Conservation (phyloP, 92 coral and sea anemone species). For the Muricea muricata region DNA sequence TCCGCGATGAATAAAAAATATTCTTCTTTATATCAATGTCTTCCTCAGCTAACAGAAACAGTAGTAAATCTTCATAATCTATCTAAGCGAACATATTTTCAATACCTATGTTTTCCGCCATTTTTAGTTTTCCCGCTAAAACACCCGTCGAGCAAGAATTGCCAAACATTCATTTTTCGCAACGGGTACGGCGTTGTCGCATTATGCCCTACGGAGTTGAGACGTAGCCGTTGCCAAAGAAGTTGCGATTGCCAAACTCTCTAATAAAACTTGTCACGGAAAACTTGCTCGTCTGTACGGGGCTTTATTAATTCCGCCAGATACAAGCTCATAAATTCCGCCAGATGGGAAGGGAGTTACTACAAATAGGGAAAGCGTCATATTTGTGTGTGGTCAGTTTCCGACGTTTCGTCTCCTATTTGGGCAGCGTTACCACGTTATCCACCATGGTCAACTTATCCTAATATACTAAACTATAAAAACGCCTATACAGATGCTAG, state of each 20-base stretch:
- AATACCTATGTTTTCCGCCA: constrained; percentile 3
- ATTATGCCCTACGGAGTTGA: not conserved
- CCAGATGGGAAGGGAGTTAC: too few species aligned
- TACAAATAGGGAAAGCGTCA: too few species aligned
- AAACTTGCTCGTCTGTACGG: too few species aligned
- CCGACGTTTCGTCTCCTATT: too few species aligned
- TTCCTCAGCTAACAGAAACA: not conserved
- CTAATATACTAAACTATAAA: too few species aligned
- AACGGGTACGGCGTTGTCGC: not conserved
- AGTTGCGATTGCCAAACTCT: constrained; percentile 9
- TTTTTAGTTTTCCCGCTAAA: not conserved
- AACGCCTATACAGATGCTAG: too few species aligned
- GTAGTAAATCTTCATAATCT: constrained; percentile 9
- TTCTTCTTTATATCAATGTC: constrained; percentile 10
- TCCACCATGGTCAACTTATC: too few species aligned
- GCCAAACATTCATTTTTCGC: constrained; percentile 9
- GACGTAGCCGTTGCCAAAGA: constrained; percentile 6
- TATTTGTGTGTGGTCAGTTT: too few species aligned
- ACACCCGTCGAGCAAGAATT: constrained; percentile 20
- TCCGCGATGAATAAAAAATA: not conserved
- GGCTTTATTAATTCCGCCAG: too few species aligned
- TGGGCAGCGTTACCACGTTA: too few species aligned
- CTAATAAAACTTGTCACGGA: too few species aligned
- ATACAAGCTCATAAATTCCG: too few species aligned
- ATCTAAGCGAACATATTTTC: not conserved